Evolutionary conservation across 1,140 invertebrate species (phyloP), one percentile per base, ranked within the genome.

Genomic region (Tetragonula clypearis): DNA sequence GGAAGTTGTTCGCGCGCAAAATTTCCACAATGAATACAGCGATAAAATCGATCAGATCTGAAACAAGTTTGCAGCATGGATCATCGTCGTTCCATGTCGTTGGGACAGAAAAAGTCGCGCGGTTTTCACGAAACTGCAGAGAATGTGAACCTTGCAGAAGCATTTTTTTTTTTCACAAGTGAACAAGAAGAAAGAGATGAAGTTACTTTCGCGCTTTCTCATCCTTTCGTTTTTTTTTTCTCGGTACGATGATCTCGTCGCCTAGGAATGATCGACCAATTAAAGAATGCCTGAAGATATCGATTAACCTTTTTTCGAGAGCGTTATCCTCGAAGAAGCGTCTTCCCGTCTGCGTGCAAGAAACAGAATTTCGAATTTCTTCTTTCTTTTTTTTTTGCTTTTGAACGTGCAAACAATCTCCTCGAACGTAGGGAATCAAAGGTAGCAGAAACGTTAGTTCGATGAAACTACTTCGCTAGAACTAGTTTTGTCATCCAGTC

Each of bases 281-380:
- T 73, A 26, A 56, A 41, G 23, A 30, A 30, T 35, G 35, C 60
- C 41, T 69, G 23, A 58, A 19, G 69, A 26, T 30, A 53, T 72
- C 79, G 23, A 58, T 81, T 66, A 75, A 82, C 9, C 35, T n/a
- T 15, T 62, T 35, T 35, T 19, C 23, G 23, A 82, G 23, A 76
- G 30, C 23, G 5, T 30, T 49, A 26, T 69, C 55, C 19, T 69
- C n/a, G 9, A 41, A 30, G 75, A 71, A 78, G 75, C 75, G 75
- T 78, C 66, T 71, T 60, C 30, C 12, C 12, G 23, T 75, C 15
- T 35, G 19, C 8, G 21, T 9, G 62, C 9, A 30, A 30, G 30
- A 2, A 66, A 23, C 8, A 35, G 35, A 79, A 17, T 69, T 76
- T 26, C 56, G 15, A 56, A 14, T 53, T 58, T 60, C 5, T 49